Evolutionary conservation across 2,888 invertebrate genomes (phyloP).

Genomic region (Eledona agricola): DNA sequence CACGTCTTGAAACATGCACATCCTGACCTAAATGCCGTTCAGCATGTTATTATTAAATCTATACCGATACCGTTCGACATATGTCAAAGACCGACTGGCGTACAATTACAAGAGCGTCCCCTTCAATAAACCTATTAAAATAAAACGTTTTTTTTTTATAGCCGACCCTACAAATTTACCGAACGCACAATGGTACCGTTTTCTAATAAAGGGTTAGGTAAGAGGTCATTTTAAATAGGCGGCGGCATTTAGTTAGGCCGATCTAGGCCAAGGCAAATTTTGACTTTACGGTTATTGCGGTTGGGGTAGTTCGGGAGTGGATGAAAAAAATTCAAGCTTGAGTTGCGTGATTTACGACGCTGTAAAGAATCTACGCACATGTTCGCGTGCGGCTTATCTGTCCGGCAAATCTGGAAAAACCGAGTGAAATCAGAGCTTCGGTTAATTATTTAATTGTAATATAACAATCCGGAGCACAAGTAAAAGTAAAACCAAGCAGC

Average conservation of each 20-base stretch:
- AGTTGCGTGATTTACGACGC: constrained; percentile 22
- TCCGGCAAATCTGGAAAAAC: constrained; percentile 44
- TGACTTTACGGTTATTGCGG: constrained; percentile 29
- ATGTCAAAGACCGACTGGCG: constrained; percentile 22
- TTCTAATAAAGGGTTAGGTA: constrained; percentile 34
- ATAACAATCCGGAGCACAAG: constrained; percentile 60
- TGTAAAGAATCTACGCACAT: constrained; percentile 16
- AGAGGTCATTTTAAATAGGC: constrained; percentile 25
- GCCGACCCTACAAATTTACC: constrained; percentile 21
- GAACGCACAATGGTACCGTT: constrained; percentile 24
- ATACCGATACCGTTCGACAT: constrained; percentile 23
- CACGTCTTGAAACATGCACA: no score
- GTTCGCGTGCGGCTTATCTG: constrained; percentile 48
- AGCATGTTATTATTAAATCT: constrained; percentile 23
- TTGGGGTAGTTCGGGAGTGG: not conserved
- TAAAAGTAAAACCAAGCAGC: constrained; percentile 58
- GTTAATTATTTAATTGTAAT: constrained; percentile 62
- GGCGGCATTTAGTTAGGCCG: constrained; percentile 20
- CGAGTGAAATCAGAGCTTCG: constrained; percentile 59
- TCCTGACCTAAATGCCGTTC: constrained; percentile 15
- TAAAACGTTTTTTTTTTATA: constrained; percentile 30
- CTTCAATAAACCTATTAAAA: constrained; percentile 36
- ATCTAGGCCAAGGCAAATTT: constrained; percentile 21
- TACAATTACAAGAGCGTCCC: constrained; percentile 20
- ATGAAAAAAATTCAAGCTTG: constrained; percentile 3